Conservation (phyloP, 2,888 invertebrate species). For the Drosophila infuscata region DNA sequence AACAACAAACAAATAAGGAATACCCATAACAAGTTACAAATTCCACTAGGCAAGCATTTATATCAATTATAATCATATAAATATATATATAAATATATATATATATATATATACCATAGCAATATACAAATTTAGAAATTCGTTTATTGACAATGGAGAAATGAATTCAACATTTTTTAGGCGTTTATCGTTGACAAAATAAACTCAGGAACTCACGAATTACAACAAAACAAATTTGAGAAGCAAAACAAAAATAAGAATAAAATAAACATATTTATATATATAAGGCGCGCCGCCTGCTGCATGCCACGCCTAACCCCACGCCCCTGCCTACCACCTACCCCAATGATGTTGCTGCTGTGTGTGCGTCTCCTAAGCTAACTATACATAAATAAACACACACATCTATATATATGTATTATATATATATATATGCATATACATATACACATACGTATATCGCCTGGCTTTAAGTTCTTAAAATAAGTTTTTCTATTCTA, state of each 20-base stretch:
- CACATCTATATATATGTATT: slow-evolving; percentile 6
- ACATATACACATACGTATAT: slow-evolving; percentile 14
- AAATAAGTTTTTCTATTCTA: slow-evolving; percentile 2
- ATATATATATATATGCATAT: slow-evolving; percentile 2
- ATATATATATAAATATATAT: not conserved
- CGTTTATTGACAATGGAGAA: slow-evolving; percentile 28
- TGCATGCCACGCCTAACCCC: slow-evolving; percentile 44
- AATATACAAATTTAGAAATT: slow-evolving; percentile 44
- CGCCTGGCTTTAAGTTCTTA: slow-evolving; percentile 26
- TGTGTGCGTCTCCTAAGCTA: slow-evolving; percentile 43
- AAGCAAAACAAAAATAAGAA: slow-evolving; percentile 17
- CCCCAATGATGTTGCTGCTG: slow-evolving; percentile 27
- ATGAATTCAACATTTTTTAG: slow-evolving; percentile 40
- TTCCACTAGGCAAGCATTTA: slow-evolving; percentile 34
- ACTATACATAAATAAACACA: slow-evolving; percentile 17
- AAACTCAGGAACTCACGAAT: slow-evolving; percentile 71
- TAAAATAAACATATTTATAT: slow-evolving; percentile 5
- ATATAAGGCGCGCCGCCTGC: slow-evolving; percentile 60
- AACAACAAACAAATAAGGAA: slow-evolving; percentile 7
- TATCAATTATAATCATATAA: slow-evolving; percentile 35
- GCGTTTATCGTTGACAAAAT: slow-evolving; percentile 54
- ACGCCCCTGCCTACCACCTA: slow-evolving; percentile 7
- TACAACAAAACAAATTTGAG: slow-evolving; percentile 40
- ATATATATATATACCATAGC: slow-evolving; percentile 24
- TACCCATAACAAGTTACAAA: slow-evolving; percentile 27